Conservation (phyloP, 1,140 invertebrate genomes). For the Anastrepha ludens region DNA sequence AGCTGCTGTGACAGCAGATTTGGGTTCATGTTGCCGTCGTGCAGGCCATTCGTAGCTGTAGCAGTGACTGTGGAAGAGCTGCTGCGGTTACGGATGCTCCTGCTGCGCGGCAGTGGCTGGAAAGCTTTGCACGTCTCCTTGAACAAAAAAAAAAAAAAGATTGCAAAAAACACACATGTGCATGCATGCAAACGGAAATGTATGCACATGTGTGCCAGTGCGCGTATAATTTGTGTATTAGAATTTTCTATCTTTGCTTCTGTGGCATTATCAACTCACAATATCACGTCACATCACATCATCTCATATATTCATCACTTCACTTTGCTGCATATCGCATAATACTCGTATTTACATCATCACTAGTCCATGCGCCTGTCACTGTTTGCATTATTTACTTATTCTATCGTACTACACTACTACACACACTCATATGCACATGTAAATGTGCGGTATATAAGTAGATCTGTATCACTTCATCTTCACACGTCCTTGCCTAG, state of each 20-base stretch:
- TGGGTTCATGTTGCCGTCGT: not conserved
- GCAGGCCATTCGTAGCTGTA: not conserved
- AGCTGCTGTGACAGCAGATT: not conserved
- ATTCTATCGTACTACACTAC: not conserved
- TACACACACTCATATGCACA: not conserved
- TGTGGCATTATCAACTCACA: slow-evolving; percentile 29
- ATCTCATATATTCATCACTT: slow-evolving; percentile 20
- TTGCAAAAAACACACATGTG: not conserved
- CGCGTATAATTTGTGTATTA: slow-evolving; percentile 16
- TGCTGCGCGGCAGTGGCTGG: not conserved
- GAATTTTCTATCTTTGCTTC: slow-evolving; percentile 26
- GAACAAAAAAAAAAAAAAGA: not conserved
- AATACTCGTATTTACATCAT: slow-evolving; percentile 23
- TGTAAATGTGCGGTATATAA: not conserved
- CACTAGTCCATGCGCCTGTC: not conserved
- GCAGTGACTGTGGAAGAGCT: not conserved
- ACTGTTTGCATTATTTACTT: not conserved
- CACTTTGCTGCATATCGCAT: slow-evolving; percentile 12
- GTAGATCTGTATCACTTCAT: not conserved
- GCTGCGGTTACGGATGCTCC: not conserved
- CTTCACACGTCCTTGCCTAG: not conserved
- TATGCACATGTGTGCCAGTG: not conserved
- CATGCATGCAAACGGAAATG: not conserved
- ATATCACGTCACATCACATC: slow-evolving; percentile 14
- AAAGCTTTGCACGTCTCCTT: slow-evolving; percentile 1